Base-by-base conservation (phyloP, 2,113 vertebrate species). In the Hirundichthys speculiger region DNA sequence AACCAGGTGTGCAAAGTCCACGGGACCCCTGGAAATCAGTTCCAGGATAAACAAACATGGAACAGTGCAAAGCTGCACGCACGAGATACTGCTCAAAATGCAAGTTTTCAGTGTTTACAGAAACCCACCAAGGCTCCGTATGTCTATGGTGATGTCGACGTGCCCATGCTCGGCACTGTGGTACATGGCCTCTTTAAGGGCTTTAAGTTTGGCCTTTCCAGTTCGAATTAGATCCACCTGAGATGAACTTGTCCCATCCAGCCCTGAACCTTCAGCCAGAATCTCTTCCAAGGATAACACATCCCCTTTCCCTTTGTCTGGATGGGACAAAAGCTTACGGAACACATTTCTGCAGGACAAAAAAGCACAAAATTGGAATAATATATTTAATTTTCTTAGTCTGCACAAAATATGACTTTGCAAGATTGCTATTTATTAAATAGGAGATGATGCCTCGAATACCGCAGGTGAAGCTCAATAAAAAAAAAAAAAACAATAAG, bases 231-330 rank as follows among this genome's bases (percentile, higher is more conserved):
- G 84, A 0, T 95, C 95, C 41, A 95, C 88, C 1, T 95, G 94
- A 66, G 94, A 92, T 1, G 94, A 92, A 1, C 91, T 93, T 13
- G 92, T 88, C 13, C 93, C 94, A 0, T 94, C 93, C 90, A 95
- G 78, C 75, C 97, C 97, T 0, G 94, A 95, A 38, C 97, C 96
- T 82, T 99, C 97, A 0, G 97, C 97, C 80, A 99, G 90, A 83
- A 99, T 99, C 93, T 99, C 97, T 88, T 98, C 96, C 92, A 99
- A 89, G 0, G 97, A 98, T 74, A 99, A 87, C 46, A 99, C 96
- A 49, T 99, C 96, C 0, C 92, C 95, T 89, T 97, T 98, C 22
- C 94, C 96, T 83, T 95, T 96, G 85, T 98, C 96, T 0, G 96
- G 92, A 77, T 98, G 94, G 69, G 97, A 94, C 60, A 99, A 89